Evolutionary conservation across 2,797 vertebrate genomes (phyloP), one percentile per base, ranked within the genome.

Genomic region (Acipenser oxyrinchus): DNA sequence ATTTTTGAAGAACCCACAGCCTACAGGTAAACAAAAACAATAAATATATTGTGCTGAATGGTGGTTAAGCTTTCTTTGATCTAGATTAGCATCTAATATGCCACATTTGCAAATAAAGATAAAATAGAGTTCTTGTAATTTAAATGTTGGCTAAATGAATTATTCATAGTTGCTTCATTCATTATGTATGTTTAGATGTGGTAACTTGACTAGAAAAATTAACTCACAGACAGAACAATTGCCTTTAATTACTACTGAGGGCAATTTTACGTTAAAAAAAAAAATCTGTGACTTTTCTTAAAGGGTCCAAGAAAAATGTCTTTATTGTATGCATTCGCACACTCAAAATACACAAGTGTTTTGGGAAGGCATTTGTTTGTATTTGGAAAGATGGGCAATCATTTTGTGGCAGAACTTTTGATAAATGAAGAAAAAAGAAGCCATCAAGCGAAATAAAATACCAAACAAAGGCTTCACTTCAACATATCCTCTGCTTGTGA

Each of bases 101-200:
- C 76, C 68, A 70, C 75, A 80, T 73, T 67, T 77, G 74, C 77
- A 74, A 81, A 67, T 75, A 71, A 66, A 76, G 75, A 83, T 78
- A 77, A 81, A 82, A 78, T 73, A 80, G 73, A 69, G 71, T 75
- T 70, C 71, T 66, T 72, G 69, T 76, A 69, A 71, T 81, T 78
- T 74, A 71, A 78, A 83, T 80, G 80, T 84, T 62, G 60, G 60
- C 18, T 79, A 81, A 82, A 82, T 81, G 71, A 79, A 84, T 85
- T 81, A 81, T 81, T 78, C 79, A 79, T 79, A 74, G 68, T 66
- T 68, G 66, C 68, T 69, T 76, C 72, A 76, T 67, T 81, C 77
- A 60, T 71, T 68, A 75, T 71, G 68, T 60, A 8, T 79, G 76
- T 75, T 72, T 6, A 12, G 69, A 71, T 78, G 79, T 78, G 73